These are phyloP conservation scores for Andrena cerasifolii DNA, from an alignment of 1,140 invertebrate genomes.

Conservation along the genomic window DNA sequence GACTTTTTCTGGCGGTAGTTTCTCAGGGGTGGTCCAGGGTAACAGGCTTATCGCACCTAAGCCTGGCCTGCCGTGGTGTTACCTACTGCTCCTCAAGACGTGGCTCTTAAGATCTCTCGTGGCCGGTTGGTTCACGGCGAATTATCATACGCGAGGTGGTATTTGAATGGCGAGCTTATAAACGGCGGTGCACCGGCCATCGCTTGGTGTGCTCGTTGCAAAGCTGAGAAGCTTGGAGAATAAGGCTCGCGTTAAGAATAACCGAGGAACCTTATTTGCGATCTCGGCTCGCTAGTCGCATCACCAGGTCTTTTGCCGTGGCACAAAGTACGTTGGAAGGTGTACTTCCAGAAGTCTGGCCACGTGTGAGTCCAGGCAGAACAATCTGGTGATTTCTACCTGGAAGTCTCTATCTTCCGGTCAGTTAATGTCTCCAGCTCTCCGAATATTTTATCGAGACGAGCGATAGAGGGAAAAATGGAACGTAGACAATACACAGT, in stretches of 20 bases:
- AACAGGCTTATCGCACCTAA: constrained; percentile 62
- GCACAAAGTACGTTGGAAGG: background rate
- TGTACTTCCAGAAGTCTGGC: background rate
- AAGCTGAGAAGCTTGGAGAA: constrained; percentile 39
- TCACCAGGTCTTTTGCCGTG: background rate
- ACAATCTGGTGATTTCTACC: background rate
- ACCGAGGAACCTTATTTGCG: constrained; percentile 12
- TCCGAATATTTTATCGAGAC: constrained; percentile 52
- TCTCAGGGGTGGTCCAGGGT: constrained; percentile 60
- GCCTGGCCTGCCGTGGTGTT: constrained; percentile 44
- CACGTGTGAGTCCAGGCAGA: background rate
- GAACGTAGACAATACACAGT: constrained; percentile 60
- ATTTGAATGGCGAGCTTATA: constrained; percentile 65
- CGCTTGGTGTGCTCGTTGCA: constrained; percentile 4
- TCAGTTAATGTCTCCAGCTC: constrained; percentile 35
- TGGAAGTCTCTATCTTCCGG: constrained; percentile 13
- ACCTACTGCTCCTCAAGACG: constrained; percentile 46
- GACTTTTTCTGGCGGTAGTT: constrained; percentile 21
- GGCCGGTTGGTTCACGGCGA: constrained; percentile 57
- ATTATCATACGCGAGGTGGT: constrained; percentile 63
- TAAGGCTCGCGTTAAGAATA: constrained; percentile 30
- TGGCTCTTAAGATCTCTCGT: constrained; percentile 53
- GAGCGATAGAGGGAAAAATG: constrained; percentile 44
- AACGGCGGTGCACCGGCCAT: constrained; percentile 54
- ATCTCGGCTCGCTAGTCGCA: constrained; percentile 31